These are phyloP conservation scores for Scaeva pyrastri DNA, from an alignment of 2,888 invertebrate genomes.

Conservation along the genomic window DNA sequence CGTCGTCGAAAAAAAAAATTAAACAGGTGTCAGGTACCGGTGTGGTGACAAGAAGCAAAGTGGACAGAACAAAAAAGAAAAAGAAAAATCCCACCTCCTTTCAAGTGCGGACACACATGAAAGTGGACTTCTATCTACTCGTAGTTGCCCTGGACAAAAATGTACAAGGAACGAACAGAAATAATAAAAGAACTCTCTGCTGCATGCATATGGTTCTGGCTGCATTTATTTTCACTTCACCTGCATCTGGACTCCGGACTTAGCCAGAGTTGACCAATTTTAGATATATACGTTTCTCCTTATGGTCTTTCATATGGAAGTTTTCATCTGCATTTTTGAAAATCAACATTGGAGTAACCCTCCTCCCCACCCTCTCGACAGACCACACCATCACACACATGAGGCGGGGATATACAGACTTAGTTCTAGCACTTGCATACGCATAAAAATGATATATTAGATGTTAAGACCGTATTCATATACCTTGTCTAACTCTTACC, in stretches of 20 bases:
- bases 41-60: constrained; percentile 47
- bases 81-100: constrained; percentile 40
- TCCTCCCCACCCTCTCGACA: neutral
- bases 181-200: constrained; percentile 48
- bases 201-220: constrained; percentile 18
- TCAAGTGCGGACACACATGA: constrained; percentile 18
- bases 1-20: constrained; percentile 17
- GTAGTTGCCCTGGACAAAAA: constrained; percentile 24
- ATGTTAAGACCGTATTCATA: constrained; percentile 48
- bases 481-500: constrained; percentile 11
- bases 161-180: neutral
- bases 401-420: neutral
- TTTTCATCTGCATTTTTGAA: constrained; percentile 42
- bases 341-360: neutral
- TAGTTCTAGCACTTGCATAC: constrained; percentile 22
- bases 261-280: constrained; percentile 53
- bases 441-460: constrained; percentile 69
- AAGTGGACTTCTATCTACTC: constrained; percentile 12
- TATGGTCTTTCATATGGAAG: constrained; percentile 17
- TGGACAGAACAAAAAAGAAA: too few species aligned
- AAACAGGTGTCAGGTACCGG: constrained; percentile 58
- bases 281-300: constrained; percentile 26
- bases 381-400: neutral
- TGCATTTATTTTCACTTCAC: constrained; percentile 59
- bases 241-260: constrained; percentile 39